Conservation (phyloP, 1,140 invertebrate species). For the Brachionus sp. region DNA sequence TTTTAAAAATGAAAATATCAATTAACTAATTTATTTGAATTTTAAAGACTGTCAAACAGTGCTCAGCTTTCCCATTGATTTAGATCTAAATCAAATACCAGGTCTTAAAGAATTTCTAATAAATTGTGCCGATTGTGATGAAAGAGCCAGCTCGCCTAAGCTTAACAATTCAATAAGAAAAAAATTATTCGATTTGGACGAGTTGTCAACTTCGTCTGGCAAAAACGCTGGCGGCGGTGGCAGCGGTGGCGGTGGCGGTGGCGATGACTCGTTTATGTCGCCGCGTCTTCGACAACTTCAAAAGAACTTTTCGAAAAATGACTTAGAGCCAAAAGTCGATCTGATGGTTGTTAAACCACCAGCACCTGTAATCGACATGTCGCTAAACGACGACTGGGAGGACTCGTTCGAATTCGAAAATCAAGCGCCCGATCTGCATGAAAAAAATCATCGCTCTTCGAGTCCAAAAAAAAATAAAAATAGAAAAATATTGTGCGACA, state of each 20-base stretch:
- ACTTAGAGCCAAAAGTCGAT: neutral
- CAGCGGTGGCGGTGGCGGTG: too few species aligned
- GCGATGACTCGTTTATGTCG: constrained; percentile 26
- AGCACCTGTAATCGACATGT: neutral
- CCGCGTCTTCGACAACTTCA: neutral
- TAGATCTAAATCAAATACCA: neutral
- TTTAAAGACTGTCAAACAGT: constrained; percentile 22
- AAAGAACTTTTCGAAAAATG: neutral
- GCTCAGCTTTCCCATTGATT: neutral
- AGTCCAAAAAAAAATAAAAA: neutral
- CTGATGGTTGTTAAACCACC: neutral
- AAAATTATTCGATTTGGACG: constrained; percentile 15
- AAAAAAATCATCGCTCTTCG: constrained; percentile 30
- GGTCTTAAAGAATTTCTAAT: neutral
- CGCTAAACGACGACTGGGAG: constrained; percentile 18
- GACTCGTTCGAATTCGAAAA: constrained; percentile 15
- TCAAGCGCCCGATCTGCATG: neutral
- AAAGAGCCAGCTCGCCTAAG: neutral
- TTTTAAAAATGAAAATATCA: too few species aligned
- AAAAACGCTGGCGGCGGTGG: neutral
- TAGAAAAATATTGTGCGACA: constrained; percentile 4
- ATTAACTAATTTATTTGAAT: neutral
- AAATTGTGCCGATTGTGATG: neutral
- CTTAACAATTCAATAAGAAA: constrained; percentile 34
- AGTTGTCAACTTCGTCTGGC: neutral